Percentiles rank a stretch among this genome's conserved stretches.
These are phyloP conservation scores for Sipha maydis DNA, from an alignment of 2,888 invertebrate genomes.

Conservation along the genomic window DNA sequence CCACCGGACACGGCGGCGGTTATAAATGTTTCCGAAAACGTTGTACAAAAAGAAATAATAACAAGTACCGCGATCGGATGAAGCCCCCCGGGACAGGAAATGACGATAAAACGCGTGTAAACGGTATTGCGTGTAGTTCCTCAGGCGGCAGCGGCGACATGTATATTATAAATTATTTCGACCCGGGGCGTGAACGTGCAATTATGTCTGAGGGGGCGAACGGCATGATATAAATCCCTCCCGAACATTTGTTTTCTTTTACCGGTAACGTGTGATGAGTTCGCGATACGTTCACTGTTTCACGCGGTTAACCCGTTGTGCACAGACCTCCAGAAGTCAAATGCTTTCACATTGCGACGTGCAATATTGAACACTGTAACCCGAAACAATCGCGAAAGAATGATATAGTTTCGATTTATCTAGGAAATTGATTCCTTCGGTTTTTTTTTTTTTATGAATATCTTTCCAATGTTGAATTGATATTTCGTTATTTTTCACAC, in stretches of 20 bases:
- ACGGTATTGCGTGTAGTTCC: slow-evolving; percentile 1
- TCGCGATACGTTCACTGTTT: not conserved
- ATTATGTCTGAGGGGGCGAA: not conserved
- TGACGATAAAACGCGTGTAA: not conserved
- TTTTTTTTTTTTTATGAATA: no score
- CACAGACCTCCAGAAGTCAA: no score
- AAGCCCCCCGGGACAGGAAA: not conserved
- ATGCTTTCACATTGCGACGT: no score
- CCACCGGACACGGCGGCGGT: not conserved
- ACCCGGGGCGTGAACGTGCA: not conserved
- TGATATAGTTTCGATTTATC: no score
- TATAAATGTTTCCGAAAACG: slow-evolving; percentile 3
- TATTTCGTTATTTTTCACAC: no score
- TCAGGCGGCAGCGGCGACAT: not conserved
- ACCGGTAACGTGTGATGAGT: no score
- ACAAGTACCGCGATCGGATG: not conserved
- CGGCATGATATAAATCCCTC: not conserved
- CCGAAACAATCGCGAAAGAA: no score
- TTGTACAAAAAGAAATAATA: not conserved
- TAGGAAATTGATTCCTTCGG: no score
- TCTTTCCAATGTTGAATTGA: no score
- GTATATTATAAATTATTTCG: not conserved
- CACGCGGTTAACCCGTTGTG: no score
- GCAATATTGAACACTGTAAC: no score
- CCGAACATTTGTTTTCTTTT: not conserved